These are phyloP conservation scores for Rattus norvegicus DNA, from an alignment of 2,113 vertebrate species.

Conservation along the genomic window DNA sequence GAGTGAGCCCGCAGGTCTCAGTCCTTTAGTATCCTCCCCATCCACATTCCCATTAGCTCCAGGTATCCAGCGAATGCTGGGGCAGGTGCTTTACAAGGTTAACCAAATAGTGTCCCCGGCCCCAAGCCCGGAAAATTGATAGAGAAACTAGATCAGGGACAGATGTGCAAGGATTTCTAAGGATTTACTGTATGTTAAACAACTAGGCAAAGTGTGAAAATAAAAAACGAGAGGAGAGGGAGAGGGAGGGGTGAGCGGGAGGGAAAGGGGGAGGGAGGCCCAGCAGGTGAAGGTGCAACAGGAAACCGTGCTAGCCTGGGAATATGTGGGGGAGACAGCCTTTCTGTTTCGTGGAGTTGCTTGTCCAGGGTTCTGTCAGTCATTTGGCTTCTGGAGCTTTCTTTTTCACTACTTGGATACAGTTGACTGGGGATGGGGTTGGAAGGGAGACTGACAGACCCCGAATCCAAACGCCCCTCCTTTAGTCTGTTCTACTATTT, in stretches of 20 bases:
- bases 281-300: background rate
- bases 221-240: background rate
- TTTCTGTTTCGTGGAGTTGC: background rate
- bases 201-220: too few species aligned
- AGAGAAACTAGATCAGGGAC: background rate
- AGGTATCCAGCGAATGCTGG: fast-evolving
- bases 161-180: fast-evolving
- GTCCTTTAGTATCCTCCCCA: background rate
- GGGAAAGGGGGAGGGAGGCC: background rate
- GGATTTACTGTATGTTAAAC: background rate
- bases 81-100: background rate
- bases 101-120: background rate
- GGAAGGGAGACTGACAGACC: background rate
- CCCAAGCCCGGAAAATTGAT: background rate
- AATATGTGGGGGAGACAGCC: too few species aligned
- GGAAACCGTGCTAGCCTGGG: background rate
- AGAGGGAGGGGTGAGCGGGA: background rate
- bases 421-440: background rate
- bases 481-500: background rate
- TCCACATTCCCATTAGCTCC: background rate
- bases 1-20: too few species aligned
- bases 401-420: background rate
- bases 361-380: background rate
- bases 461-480: fast-evolving
- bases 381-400: background rate